A percentile compares a stretch with the other conserved stretches of the same genome.
Conservation (phyloP, 2,797 vertebrate species). For the Masticophis lateralis region DNA sequence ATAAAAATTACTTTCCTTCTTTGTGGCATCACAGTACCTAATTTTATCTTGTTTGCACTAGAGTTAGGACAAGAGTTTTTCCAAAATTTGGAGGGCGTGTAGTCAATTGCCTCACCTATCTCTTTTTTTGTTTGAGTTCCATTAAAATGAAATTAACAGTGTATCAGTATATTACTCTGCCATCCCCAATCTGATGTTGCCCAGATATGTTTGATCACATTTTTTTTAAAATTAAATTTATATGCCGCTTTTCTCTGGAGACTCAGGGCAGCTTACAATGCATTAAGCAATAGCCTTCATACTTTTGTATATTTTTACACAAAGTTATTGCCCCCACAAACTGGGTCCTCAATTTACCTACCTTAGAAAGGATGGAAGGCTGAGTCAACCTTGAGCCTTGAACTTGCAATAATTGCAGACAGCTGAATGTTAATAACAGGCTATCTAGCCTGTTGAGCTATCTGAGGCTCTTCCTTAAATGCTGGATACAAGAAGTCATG, state of each 20-base stretch:
- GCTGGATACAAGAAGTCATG: background rate
- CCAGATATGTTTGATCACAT: background rate
- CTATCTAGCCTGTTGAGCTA: no score
- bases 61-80: background rate
- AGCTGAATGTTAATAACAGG: no score
- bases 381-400: no score
- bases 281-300: no score
- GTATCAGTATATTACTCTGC: background rate
- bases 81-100: background rate
- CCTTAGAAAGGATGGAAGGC: no score
- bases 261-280: no score
- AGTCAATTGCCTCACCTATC: background rate
- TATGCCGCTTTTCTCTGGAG: no score
- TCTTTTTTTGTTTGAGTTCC: background rate
- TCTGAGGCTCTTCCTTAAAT: background rate
- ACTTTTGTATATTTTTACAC: no score
- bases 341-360: no score
- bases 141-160: background rate
- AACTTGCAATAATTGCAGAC: no score
- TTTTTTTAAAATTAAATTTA: no score
- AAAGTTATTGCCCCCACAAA: no score
- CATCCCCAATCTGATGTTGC: background rate
- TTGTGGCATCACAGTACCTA: background rate
- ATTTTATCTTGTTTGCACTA: background rate
- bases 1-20: background rate